Evolutionary conservation across 2,113 vertebrate genomes (phyloP).

Genomic region (Atractosteus spatula): DNA sequence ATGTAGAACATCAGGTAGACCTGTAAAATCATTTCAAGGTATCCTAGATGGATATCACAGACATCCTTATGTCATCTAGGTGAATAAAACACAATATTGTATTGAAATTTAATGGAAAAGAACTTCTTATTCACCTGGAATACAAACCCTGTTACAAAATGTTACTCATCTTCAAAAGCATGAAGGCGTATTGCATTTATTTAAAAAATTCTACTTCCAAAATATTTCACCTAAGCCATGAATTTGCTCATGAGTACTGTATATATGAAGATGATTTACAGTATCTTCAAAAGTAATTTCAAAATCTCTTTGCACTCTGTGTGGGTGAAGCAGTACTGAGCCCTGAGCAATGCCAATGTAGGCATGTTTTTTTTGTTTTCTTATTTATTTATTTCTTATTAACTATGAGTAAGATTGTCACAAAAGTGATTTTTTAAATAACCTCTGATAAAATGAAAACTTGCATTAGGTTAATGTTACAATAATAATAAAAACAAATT

Average conservation of each 20-base stretch:
- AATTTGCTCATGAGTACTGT: not conserved
- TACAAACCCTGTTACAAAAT: too few species aligned
- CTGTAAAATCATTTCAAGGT: too few species aligned
- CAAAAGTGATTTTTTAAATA: slow-evolving; percentile 15
- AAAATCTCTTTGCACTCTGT: slow-evolving; percentile 22
- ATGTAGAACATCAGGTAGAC: too few species aligned
- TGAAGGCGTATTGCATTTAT: not conserved
- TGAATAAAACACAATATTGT: too few species aligned
- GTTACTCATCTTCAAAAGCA: not conserved
- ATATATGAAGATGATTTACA: not conserved
- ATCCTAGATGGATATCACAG: too few species aligned
- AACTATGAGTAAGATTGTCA: slow-evolving; percentile 11
- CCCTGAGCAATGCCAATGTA: slow-evolving; percentile 15
- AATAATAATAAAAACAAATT: slow-evolving; percentile 15
- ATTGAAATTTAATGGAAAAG: not conserved
- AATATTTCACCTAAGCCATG: slow-evolving; percentile 3
- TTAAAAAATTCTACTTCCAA: not conserved
- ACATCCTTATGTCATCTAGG: too few species aligned
- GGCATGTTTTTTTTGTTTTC: slow-evolving; percentile 9
- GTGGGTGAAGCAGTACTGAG: slow-evolving; percentile 22
- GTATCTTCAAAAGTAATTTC: slow-evolving; percentile 10
- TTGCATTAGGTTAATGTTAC: slow-evolving; percentile 23
- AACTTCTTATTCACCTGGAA: not conserved
- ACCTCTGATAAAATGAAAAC: not conserved
- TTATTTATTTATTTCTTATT: too few species aligned